Conservation (phyloP, 2,888 invertebrate species). For the Euclidia mi region DNA sequence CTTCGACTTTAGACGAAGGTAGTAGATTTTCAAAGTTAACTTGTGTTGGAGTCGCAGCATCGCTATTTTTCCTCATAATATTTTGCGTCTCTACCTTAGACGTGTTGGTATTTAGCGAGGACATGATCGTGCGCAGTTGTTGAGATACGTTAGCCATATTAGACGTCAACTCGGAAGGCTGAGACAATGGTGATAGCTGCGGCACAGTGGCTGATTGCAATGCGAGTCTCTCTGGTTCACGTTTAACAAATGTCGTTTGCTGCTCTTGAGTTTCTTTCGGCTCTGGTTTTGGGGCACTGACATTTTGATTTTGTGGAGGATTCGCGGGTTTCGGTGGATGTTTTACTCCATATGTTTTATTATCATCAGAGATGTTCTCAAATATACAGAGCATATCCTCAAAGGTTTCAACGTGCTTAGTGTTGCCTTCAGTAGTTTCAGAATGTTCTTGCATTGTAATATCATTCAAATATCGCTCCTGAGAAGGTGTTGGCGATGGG, state of each 20-base stretch:
- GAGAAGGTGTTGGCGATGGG: constrained; percentile 91
- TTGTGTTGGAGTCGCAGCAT: constrained; percentile 82
- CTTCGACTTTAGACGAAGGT: constrained; percentile 87
- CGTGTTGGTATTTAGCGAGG: constrained; percentile 89
- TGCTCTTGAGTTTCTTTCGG: constrained; percentile 70
- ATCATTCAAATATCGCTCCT: constrained; percentile 91
- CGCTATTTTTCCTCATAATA: constrained; percentile 84
- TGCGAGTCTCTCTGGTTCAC: constrained; percentile 75
- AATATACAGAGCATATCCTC: constrained; percentile 93
- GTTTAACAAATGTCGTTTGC: constrained; percentile 69
- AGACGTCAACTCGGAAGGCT: constrained; percentile 92
- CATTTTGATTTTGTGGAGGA: constrained; percentile 56
- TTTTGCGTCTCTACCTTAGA: constrained; percentile 87
- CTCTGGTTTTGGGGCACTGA: constrained; percentile 63
- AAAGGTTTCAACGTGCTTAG: constrained; percentile 91
- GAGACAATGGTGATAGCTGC: constrained; percentile 93
- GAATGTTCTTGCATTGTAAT: constrained; percentile 91
- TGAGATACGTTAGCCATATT: constrained; percentile 93
- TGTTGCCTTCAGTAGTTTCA: constrained; percentile 87
- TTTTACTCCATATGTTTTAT: constrained; percentile 75
- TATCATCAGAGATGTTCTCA: constrained; percentile 90
- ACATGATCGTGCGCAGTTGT: constrained; percentile 92
- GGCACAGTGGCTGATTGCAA: constrained; percentile 90
- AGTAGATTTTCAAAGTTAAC: constrained; percentile 87
- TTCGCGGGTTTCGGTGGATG: constrained; percentile 53